Base-by-base conservation (phyloP, 2,113 vertebrate species). In the Pungitius pungitius region DNA sequence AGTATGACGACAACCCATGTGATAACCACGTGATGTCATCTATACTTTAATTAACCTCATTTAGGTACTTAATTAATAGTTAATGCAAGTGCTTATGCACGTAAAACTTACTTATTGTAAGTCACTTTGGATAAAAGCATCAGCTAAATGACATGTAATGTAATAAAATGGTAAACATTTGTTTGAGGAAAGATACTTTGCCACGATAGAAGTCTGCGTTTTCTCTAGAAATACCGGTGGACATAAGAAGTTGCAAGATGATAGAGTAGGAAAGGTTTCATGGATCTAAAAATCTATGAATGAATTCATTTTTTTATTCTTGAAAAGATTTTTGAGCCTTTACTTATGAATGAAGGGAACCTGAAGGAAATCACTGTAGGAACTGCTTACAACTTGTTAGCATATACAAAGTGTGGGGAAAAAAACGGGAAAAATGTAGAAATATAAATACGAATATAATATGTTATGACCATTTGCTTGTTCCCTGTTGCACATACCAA, bases 1-100 rank as follows among this genome's bases (percentile, higher is more conserved):
- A 9, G 1, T 47, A 18, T 33, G 14, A 49, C 2, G 4, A 42
- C 3, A 52, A 15, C 4, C n/a, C 55, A 75, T 1, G 69, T 73
- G 55, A 66, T 18, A 39, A 42, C 11, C 79, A 75, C 62, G 45
- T 54, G 79, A 18, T 54, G 51, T 14, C 51, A 22, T 22, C 20
- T 3, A 10, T 9, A n/a, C 20, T 20, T n/a, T 5, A 22, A 20
- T 22, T 20, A 49, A 9, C 47, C n/a, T 51, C 47, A 6, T 24
- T n/a, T 17, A 17, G 15, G 14, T 43, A 43, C 42, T 43, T 43
- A 43, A 30, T 30, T 30, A 30, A 30, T 30, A 3, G 1, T 42
- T 43, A 43, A 43, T 17, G 43, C 43, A 45, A 2, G n/a, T 17
- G 43, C 43, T 18, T 2, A 45, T 1, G 43, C 43, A 45, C 18